Percentiles rank a stretch among this genome's conserved stretches.
These are phyloP conservation scores for Xyrichtys novacula DNA, from an alignment of 2,797 vertebrate species.

Conservation along the genomic window DNA sequence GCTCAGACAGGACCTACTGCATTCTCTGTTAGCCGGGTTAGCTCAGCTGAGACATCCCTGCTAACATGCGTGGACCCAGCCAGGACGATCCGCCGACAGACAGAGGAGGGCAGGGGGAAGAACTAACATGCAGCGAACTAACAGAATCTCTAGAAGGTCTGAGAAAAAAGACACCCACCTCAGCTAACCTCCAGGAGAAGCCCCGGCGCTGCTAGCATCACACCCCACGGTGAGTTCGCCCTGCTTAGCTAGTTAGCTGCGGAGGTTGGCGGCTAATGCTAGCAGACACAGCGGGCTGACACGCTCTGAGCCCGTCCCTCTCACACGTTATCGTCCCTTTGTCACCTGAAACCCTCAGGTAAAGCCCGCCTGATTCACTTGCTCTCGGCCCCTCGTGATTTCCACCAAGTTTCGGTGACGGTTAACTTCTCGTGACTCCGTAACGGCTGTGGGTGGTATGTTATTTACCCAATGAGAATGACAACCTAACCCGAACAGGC, in stretches of 20 bases:
- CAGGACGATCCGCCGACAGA: constrained; percentile 25
- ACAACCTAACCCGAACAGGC: constrained; percentile 79
- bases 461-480: constrained; percentile 79
- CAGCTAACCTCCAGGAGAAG: constrained; percentile 6
- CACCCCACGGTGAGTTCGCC: constrained; percentile 53
- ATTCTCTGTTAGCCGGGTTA: constrained; percentile 30
- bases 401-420: not conserved
- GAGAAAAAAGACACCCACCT: constrained; percentile 8
- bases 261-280: constrained; percentile 27
- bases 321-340: not conserved
- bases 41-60: constrained; percentile 53
- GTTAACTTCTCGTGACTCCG: constrained; percentile 78
- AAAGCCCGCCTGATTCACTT: constrained; percentile 9
- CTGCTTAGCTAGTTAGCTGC: constrained; percentile 52
- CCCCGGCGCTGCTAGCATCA: constrained; percentile 34
- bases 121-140: not conserved
- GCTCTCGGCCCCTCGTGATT: constrained; percentile 30
- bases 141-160: not conserved
- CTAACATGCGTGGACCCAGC: constrained; percentile 40
- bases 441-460: constrained; percentile 78
- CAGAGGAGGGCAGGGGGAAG: constrained; percentile 3
- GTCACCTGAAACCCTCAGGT: not conserved
- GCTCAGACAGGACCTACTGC: constrained; percentile 21
- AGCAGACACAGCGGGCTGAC: constrained; percentile 18
- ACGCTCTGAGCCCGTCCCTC: constrained; percentile 3